phyloP scores from a whole-genome alignment of 2,888 invertebrate species.

The Parasteatoda lunata region DNA sequence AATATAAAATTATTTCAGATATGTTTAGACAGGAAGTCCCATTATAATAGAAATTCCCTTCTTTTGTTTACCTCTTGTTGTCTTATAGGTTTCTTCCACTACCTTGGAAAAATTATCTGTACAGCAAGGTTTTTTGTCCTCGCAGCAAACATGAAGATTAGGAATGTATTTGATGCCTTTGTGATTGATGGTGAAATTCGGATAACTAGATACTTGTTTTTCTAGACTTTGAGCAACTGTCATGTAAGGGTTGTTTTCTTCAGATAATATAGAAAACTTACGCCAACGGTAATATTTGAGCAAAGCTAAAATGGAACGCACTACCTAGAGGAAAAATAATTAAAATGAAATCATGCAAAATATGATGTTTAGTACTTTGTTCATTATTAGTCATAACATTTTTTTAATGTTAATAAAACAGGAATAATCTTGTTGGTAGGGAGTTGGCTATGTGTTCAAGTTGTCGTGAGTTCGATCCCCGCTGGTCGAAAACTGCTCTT shows the following conservation, averaged over 20 bases:
- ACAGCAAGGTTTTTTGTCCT: slow-evolving; percentile 84
- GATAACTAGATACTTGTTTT: slow-evolving; percentile 80
- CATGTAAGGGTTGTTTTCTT: slow-evolving; percentile 81
- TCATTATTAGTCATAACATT: background rate
- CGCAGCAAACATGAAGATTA: slow-evolving; percentile 86
- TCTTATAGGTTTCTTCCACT: slow-evolving; percentile 74
- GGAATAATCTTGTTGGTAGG: background rate
- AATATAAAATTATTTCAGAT: no score
- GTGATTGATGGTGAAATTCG: slow-evolving; percentile 89
- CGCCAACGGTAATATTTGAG: slow-evolving; percentile 94
- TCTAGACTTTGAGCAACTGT: slow-evolving; percentile 87
- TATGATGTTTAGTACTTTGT: no score
- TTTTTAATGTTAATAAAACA: background rate
- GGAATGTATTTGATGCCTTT: slow-evolving; percentile 84
- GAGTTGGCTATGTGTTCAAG: background rate
- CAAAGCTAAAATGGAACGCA: slow-evolving; percentile 93
- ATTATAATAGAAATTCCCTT: no score
- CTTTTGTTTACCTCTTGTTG: slow-evolving; percentile 74
- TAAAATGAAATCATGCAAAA: background rate
- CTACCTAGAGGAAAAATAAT: slow-evolving; percentile 81
- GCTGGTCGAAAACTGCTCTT: background rate
- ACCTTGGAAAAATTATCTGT: slow-evolving; percentile 75
- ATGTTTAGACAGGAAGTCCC: no score
- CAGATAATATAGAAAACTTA: slow-evolving; percentile 91
- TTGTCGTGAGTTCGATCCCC: background rate